Percentiles rank a stretch among this genome's conserved stretches.
phyloP scores from a whole-genome alignment of 35 echinoderm and acorn worm species.

The Amphiura filiformis region DNA sequence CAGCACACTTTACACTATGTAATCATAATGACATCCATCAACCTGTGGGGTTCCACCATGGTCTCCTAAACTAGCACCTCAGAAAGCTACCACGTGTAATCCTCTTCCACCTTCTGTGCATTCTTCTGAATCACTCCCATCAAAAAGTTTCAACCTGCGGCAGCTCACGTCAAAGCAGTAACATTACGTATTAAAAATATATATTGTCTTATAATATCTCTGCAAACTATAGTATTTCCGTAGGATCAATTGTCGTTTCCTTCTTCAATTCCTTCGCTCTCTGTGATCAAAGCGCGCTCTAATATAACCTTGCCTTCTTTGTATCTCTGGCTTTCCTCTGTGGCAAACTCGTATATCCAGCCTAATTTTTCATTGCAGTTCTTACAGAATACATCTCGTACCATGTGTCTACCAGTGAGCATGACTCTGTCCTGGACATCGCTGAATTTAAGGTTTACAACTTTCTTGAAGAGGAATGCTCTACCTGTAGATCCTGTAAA shows the following conservation, averaged over 20 bases:
- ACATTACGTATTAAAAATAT: not conserved
- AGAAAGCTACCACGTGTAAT: too few relatives aligned
- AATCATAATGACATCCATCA: too few relatives aligned
- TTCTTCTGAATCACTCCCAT: too few relatives aligned
- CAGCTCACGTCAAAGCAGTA: not conserved
- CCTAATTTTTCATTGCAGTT: conserved; percentile 92
- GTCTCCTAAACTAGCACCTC: too few relatives aligned
- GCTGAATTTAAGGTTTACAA: conserved; percentile 82
- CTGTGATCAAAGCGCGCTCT: conserved; percentile 88
- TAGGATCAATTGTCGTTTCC: not conserved
- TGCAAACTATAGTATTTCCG: not conserved
- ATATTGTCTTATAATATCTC: conserved; percentile 3
- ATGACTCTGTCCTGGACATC: conserved; percentile 95
- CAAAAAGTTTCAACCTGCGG: too few relatives aligned
- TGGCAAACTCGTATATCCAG: conserved; percentile 99
- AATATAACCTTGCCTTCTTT: conserved; percentile 96
- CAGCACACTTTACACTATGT: too few relatives aligned
- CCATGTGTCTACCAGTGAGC: conserved; percentile 95
- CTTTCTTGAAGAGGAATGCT: conserved; percentile 90
- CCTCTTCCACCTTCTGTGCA: too few relatives aligned
- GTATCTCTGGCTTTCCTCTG: conserved; percentile 90
- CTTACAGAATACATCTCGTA: conserved; percentile 97
- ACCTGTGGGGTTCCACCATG: too few relatives aligned
- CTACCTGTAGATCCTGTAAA: conserved; percentile 94
- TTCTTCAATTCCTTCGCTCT: conserved; percentile 96